Evolutionary conservation across 2,797 vertebrate genomes (phyloP), one percentile per base, ranked within the genome.

Genomic region (Melanotaenia boesemani): DNA sequence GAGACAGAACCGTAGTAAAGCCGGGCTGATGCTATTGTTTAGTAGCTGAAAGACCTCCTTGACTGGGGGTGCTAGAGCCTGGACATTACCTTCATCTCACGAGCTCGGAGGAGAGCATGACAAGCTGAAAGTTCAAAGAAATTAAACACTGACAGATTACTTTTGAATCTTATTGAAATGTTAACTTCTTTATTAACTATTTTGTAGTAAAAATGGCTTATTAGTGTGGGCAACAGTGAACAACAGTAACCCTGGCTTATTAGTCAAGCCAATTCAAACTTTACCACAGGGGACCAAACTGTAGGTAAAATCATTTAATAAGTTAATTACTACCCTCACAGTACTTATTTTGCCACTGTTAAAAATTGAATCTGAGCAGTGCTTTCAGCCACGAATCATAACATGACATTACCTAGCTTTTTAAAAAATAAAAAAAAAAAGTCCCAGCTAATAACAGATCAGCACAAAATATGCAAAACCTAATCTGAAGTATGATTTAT

Each of bases 81-180:
- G 81, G 82, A 86, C 86, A 83, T 85, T 81, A 84, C 72, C 76
- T 79, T 11, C 37, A 50, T 87, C 87, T 85, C 79, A 82, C 82
- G 82, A 85, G 87, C 87, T 84, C 80, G 0, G 80, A 82, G 77
- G 84, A 86, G 69, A 85, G 80, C 52, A 73, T 73, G 84, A 87
- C 84, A 81, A 80, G 83, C 83, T 44, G 66, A 76, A 75, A 65
- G 84, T 81, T 65, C 70, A 77, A 83, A 78, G 83, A 91, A 89
- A 90, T 89, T 77, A 86, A 90, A 87, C 77, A 77, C 82, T 83
- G 83, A 86, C 89, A 89, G 79, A 92, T 90, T 85, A 90, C 85
- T 87, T 84, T 86, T 85, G 81, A 91, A 86, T 88, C 78, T 70
- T 77, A 88, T 79, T 89, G 82, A 92, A 91, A 87, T 76, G 83